A percentile compares a stretch with the other conserved stretches of the same genome.
phyloP scores from a whole-genome alignment of 1,140 invertebrate species.

The Holcopasites calliopsidis region DNA sequence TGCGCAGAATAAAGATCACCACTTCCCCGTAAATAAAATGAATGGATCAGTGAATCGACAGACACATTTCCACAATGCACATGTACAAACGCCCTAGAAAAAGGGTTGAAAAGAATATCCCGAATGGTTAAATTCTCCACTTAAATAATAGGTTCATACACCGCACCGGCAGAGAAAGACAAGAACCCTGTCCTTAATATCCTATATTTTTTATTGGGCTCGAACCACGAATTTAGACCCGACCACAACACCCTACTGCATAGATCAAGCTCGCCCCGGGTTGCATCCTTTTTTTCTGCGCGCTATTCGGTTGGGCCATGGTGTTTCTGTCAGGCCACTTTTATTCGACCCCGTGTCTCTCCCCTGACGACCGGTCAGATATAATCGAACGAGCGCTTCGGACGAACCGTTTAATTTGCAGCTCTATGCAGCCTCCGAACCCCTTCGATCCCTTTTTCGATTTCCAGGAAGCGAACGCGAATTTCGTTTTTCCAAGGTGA shows the following conservation, averaged over 20 bases:
- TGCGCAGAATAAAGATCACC: too few species aligned
- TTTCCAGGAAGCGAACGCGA: constrained; percentile 16
- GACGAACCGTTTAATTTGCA: constrained; percentile 27
- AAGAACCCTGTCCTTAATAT: too few species aligned
- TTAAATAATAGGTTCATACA: too few species aligned
- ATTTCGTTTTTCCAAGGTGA: not conserved
- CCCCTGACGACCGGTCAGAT: not conserved
- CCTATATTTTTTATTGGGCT: not conserved
- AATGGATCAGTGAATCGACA: too few species aligned
- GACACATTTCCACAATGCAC: too few species aligned
- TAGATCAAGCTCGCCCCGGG: constrained; percentile 25
- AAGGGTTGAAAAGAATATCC: too few species aligned
- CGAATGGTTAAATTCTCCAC: too few species aligned
- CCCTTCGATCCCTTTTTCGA: constrained; percentile 13
- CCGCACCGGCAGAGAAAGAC: too few species aligned
- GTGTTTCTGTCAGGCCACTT: constrained; percentile 15
- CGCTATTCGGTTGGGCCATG: not conserved
- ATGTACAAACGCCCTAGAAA: too few species aligned
- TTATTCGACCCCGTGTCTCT: constrained; percentile 19
- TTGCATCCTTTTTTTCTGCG: not conserved
- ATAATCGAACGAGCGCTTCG: constrained; percentile 20
- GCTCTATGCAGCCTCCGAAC: not conserved
- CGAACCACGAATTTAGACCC: not conserved
- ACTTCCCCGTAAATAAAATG: too few species aligned
- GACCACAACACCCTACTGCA: not conserved